Base-by-base conservation (phyloP, 2,797 vertebrate species). In the Manis javanica region DNA sequence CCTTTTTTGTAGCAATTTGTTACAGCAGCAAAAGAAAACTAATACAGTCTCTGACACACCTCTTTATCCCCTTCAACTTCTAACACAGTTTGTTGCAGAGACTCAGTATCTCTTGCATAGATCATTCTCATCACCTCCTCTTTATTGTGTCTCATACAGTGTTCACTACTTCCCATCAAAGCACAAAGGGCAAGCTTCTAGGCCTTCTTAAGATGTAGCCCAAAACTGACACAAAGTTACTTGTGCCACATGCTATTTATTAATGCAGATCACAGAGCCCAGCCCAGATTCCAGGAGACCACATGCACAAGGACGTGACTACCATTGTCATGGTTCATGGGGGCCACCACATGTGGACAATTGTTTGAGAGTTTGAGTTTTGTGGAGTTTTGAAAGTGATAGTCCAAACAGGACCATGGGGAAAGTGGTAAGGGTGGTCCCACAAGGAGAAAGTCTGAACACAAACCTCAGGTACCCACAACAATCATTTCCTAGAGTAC, bases 231-330 rank as follows among this genome's bases (percentile, higher is more conserved):
- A 29, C 7, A 59, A 39, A 37, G 18, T 34, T 13, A 10, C 53
- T 51, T 59, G 0, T 39, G 34, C 31, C 34, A 21, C 39, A 57
- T 81, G 91, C n/a, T 87, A 0, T n/a, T 24, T 39, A 49, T 39
- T 34, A n/a, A 84, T 71, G 51, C 34, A 55, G 34, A 77, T 66
- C 37, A 6, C 42, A 66, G 46, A 71, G 21, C 29, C 39, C 39
- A 31, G 39, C 5, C 75, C 19, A 1, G 7, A 79, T 68, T 4
- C 61, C 42, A 83, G 26, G 31, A 55, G 24, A 13, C 55, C 12
- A 4, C 24, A 16, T 9, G 24, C 11, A 3, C 29, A n/a, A 21
- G 31, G 1, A 1, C 0, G 0, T 31, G 37, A 23, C 4, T 3
- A 18, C 13, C 46, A 29, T 26, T 21, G 31, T n/a, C 46, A 1